Conservation (phyloP, 2,113 vertebrate species). For the Petromus typicus region DNA sequence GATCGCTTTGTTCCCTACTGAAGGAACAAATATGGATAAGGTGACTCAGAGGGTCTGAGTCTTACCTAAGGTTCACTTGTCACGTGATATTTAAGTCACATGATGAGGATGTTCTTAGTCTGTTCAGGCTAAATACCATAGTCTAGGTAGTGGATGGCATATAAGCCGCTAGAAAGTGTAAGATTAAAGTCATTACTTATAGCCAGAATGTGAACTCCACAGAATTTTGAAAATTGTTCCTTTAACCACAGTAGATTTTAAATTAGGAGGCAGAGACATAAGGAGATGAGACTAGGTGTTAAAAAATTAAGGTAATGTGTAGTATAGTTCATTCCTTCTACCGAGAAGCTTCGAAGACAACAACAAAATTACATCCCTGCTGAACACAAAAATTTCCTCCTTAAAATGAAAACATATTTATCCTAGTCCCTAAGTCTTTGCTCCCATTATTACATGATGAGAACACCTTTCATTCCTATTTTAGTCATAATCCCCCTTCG, state of each 20-base stretch:
- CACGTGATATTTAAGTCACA: not conserved
- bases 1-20: too few species aligned
- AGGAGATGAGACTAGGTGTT: not conserved
- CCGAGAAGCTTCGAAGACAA: not conserved
- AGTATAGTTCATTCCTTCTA: not conserved
- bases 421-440: not conserved
- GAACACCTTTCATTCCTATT: not conserved
- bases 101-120: not conserved
- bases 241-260: not conserved
- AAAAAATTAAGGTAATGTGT: not conserved
- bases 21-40: not conserved
- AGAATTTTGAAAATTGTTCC: not conserved
- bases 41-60: not conserved
- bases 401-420: not conserved
- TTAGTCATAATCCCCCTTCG: not conserved
- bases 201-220: not conserved
- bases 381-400: not conserved
- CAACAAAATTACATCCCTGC: not conserved
- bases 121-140: not conserved
- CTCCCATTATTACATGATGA: not conserved
- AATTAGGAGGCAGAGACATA: not conserved
- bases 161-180: not conserved
- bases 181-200: not conserved
- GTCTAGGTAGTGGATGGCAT: not conserved
- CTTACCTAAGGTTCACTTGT: too few species aligned